Percentiles rank a stretch among this genome's conserved stretches.
phyloP scores from a whole-genome alignment of 2,888 invertebrate species.

The Aromia moschata region DNA sequence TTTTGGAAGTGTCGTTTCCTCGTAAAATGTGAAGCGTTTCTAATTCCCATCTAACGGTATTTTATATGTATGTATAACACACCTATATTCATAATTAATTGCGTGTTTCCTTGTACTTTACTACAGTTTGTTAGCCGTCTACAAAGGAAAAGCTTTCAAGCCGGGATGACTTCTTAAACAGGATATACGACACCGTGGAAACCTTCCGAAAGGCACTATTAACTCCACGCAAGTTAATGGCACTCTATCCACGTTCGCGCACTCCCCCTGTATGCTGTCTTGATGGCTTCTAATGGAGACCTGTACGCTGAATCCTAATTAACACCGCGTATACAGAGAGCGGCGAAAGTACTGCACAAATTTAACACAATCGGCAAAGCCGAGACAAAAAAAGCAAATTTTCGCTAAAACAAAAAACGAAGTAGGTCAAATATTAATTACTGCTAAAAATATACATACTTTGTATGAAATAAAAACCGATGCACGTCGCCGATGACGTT shows the following conservation, averaged over 20 bases:
- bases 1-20: slow-evolving; percentile 18
- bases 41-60: slow-evolving; percentile 24
- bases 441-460: too few species aligned
- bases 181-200: slow-evolving; percentile 32
- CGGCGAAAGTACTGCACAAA: too few species aligned
- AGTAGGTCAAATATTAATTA: too few species aligned
- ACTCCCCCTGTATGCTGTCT: slow-evolving; percentile 26
- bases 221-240: slow-evolving; percentile 25
- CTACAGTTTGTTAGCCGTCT: slow-evolving; percentile 27
- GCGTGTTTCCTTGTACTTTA: slow-evolving; percentile 27
- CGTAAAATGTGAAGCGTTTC: slow-evolving; percentile 5
- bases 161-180: slow-evolving; percentile 32
- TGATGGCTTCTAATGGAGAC: slow-evolving; percentile 23
- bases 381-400: too few species aligned
- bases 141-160: slow-evolving; percentile 34
- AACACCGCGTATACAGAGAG: slow-evolving; percentile 22
- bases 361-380: too few species aligned
- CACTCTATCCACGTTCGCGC: slow-evolving; percentile 28
- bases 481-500: too few species aligned
- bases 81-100: slow-evolving; percentile 29
- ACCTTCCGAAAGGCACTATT: slow-evolving; percentile 21
- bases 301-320: slow-evolving; percentile 26
- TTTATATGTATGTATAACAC: slow-evolving; percentile 3
- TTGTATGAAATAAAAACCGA: too few species aligned
- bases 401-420: too few species aligned